Evolutionary conservation across 2,797 vertebrate species (phyloP), one percentile per base, ranked within the genome.

Genomic region (Rhyacichthys aspro): DNA sequence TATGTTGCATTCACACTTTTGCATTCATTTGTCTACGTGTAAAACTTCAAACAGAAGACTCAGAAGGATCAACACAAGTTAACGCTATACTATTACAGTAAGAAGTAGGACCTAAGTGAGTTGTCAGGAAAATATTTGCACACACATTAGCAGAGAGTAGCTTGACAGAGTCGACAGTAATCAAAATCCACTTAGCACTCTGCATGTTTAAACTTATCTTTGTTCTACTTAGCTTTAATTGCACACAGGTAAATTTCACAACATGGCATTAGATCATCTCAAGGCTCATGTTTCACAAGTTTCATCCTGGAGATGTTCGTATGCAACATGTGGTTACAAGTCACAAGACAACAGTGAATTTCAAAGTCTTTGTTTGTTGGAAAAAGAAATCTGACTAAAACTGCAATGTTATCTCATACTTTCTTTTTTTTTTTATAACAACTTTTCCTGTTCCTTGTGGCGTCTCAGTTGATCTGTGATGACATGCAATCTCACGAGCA

Each of bases 271-370:
- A 18, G 19, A 16, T 74, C 11, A 49, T 65, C 54, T 70, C n/a
- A 44, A 7, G 4, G 32, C 48, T 48, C 9, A 19, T 9, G 41
- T 73, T 72, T 70, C 0, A 58, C 19, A 28, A 45, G 17, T 44
- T 63, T 68, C 54, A 11, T 71, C 67, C 39, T 65, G 0, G 18
- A 71, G 59, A 52, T 59, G 59, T 66, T 11, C 1, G 19, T 34
- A 55, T 2, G 1, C 17, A 55, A 42, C 79, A 59, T 64, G 76
- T 58, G 23, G 34, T 45, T 68, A 60, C 84, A 71, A 17, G 82
- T 74, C 42, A 23, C 11, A 4, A 48, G 54, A 70, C 47, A 17
- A 5, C 1, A 23, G 49, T 18, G 16, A 41, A 56, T 19, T 41
- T 43, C 6, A 37, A 37, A 50, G n/a, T n/a, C n/a, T n/a, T n/a